A percentile compares a stretch with the other conserved stretches of the same genome.
These are phyloP conservation scores for Megatriorchis doriae DNA, from an alignment of 2,113 vertebrate species.

Conservation along the genomic window DNA sequence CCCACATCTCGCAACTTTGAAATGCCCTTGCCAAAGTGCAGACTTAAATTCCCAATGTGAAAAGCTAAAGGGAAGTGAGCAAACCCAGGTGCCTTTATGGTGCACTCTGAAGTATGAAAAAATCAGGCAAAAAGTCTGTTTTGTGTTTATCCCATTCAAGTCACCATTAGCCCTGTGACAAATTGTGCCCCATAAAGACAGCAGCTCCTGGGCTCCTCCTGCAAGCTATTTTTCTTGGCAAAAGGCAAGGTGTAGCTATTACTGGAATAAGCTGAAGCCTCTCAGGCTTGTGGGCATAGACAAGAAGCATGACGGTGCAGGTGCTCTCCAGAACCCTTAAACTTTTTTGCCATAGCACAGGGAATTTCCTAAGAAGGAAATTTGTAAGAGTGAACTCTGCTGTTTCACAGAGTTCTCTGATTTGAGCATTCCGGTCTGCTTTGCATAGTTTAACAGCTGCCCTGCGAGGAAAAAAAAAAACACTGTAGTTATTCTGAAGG, in stretches of 20 bases:
- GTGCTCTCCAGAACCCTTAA: not conserved
- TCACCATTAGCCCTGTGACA: not conserved
- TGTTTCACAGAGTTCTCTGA: not conserved
- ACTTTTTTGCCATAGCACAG: not conserved
- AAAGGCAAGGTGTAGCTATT: not conserved
- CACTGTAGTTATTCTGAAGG: not conserved
- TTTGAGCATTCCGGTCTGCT: not conserved
- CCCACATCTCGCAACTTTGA: not conserved
- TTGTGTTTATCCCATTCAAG: not conserved
- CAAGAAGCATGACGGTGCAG: not conserved
- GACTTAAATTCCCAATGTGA: not conserved
- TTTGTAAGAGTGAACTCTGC: fast-evolving
- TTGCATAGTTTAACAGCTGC: not conserved
- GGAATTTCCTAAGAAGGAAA: not conserved
- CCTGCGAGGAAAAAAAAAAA: not conserved
- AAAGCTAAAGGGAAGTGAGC: not conserved
- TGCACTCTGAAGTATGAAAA: not conserved
- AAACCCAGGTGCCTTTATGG: not conserved
- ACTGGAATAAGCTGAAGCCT: not conserved
- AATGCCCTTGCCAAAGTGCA: not conserved
- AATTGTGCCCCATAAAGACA: not conserved
- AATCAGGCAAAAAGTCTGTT: not conserved
- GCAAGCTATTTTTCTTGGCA: not conserved
- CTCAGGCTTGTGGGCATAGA: not conserved
- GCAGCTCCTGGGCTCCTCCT: not conserved